A percentile compares a stretch with the other conserved stretches of the same genome.
Conservation (phyloP, 2,888 invertebrate species). For the Lumbricus terrestris region DNA sequence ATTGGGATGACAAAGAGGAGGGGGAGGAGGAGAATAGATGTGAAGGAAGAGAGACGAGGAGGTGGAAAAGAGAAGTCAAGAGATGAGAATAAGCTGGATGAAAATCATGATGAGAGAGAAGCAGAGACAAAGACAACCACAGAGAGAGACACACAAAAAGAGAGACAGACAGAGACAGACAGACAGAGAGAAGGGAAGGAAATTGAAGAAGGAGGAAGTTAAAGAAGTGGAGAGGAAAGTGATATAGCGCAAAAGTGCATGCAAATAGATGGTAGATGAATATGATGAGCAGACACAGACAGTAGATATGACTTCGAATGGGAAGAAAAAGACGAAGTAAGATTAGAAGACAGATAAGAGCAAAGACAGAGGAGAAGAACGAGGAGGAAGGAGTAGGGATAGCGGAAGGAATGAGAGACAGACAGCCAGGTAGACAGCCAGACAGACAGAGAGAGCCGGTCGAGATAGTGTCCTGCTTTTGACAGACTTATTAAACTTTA, state of each 20-base stretch:
- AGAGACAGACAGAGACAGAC: too few species aligned
- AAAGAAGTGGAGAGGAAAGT: neutral
- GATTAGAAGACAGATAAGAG: neutral
- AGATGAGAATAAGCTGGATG: neutral
- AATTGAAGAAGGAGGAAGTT: too few species aligned
- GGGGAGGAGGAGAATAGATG: neutral
- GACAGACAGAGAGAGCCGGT: neutral
- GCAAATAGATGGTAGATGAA: neutral
- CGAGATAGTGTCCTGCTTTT: neutral
- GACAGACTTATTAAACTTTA: slow-evolving; percentile 13
- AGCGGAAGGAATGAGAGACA: neutral
- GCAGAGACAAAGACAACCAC: too few species aligned
- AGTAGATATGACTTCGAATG: neutral
- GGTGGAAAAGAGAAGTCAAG: neutral
- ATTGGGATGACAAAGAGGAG: neutral
- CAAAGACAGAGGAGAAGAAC: neutral
- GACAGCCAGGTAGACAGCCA: neutral
- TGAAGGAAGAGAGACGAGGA: neutral
- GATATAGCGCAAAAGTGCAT: too few species aligned
- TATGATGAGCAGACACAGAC: neutral
- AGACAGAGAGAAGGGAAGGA: too few species aligned
- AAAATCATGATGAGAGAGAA: neutral
- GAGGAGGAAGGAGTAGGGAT: neutral
- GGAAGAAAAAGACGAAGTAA: neutral
- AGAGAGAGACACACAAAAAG: too few species aligned